Percentiles rank a stretch among this genome's conserved stretches.
These are phyloP conservation scores for Buathra laborator DNA, from an alignment of 2,888 invertebrate species.

Conservation along the genomic window DNA sequence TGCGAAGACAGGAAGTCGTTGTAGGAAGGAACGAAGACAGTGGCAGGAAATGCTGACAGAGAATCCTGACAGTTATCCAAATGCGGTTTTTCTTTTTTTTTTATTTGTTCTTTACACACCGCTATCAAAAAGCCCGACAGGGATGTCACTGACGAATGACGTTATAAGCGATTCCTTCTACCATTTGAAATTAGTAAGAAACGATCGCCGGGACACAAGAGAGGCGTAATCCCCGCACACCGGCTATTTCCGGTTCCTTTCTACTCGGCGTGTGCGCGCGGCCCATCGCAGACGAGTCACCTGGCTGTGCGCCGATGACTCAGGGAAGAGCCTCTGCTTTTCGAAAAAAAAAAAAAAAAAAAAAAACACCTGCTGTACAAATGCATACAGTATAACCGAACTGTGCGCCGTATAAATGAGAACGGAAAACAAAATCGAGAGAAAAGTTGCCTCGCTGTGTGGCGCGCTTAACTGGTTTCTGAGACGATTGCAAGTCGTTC, in stretches of 20 bases:
- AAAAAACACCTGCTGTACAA: conserved; percentile 79
- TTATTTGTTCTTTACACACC: neutral
- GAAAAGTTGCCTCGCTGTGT: too few relatives aligned
- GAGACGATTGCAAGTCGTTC: too few relatives aligned
- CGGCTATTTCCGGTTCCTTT: conserved; percentile 79
- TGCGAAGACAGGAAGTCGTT: conserved; percentile 8
- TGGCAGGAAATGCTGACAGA: conserved; percentile 6
- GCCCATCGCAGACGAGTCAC: conserved; percentile 74
- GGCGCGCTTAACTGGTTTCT: too few relatives aligned
- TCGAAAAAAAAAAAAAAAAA: too few relatives aligned
- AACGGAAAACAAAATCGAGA: too few relatives aligned
- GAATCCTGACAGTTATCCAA: neutral
- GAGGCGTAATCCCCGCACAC: conserved; percentile 38
- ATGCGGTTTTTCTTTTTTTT: neutral
- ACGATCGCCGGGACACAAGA: conserved; percentile 6
- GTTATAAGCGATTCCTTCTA: conserved; percentile 10
- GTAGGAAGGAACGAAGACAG: conserved; percentile 11
- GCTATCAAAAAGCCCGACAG: neutral
- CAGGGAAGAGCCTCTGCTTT: conserved; percentile 77
- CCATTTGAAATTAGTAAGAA: conserved; percentile 46
- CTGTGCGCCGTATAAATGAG: neutral
- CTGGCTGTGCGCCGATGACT: conserved; percentile 80
- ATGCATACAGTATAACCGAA: conserved; percentile 12
- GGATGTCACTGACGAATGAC: conserved; percentile 25
- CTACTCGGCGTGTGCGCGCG: conserved; percentile 52